Evolutionary conservation across 2,797 vertebrate species (phyloP).

Genomic region (Odontamblyopus rebecca): DNA sequence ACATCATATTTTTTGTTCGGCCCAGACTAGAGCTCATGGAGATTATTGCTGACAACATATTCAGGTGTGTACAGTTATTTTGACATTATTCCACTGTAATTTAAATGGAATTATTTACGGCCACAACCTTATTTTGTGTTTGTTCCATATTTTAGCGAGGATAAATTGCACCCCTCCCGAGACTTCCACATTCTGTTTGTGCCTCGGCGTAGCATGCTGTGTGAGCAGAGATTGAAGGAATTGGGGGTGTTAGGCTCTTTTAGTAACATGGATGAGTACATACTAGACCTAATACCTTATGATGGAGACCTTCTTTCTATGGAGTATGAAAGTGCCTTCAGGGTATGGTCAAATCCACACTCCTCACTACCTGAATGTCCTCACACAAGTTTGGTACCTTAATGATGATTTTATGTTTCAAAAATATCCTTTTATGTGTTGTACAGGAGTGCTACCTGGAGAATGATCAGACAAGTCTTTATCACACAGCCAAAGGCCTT

Average conservation of each 20-base stretch:
- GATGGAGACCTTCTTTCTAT: constrained; percentile 97
- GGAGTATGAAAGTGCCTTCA: constrained; percentile 94
- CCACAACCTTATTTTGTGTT: neutral
- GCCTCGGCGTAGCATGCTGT: constrained; percentile 91
- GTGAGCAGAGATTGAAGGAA: constrained; percentile 94
- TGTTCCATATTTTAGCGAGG: constrained; percentile 77
- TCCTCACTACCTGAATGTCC: neutral
- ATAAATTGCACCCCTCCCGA: constrained; percentile 83
- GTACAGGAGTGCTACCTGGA: constrained; percentile 95
- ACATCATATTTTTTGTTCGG: constrained; percentile 95
- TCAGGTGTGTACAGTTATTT: constrained; percentile 72
- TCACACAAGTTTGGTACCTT: neutral
- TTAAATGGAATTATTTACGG: neutral
- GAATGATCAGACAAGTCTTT: constrained; percentile 96
- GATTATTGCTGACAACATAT: constrained; percentile 93
- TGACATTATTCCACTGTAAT: neutral
- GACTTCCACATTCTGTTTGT: constrained; percentile 98
- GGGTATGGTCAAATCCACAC: constrained; percentile 72
- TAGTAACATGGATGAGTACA: constrained; percentile 92
- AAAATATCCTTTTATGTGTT: neutral
- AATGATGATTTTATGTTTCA: neutral
- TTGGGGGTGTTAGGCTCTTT: constrained; percentile 91
- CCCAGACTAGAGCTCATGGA: constrained; percentile 96
- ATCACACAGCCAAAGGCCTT: constrained; percentile 95
- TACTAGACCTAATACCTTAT: constrained; percentile 94